phyloP scores from a whole-genome alignment of 2,888 invertebrate genomes.

The Arctia plantaginis region DNA sequence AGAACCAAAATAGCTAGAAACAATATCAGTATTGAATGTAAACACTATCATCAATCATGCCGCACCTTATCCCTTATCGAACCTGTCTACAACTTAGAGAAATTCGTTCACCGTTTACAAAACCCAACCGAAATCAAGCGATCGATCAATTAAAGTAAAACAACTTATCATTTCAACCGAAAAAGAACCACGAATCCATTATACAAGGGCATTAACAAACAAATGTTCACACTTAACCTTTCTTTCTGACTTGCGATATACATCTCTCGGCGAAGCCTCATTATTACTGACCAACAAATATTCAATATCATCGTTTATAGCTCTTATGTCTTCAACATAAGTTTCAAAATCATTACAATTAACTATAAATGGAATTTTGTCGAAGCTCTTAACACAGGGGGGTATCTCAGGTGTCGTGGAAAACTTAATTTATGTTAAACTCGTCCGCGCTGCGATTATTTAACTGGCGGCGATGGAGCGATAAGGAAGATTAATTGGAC shows the following conservation, averaged over 20 bases:
- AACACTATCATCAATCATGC: slow-evolving; percentile 45
- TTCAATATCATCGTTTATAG: slow-evolving; percentile 26
- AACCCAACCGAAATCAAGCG: slow-evolving; percentile 54
- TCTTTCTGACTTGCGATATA: slow-evolving; percentile 79
- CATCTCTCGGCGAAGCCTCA: slow-evolving; percentile 81
- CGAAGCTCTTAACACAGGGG: slow-evolving; percentile 73
- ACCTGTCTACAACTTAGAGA: slow-evolving; percentile 48
- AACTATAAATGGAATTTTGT: slow-evolving; percentile 29
- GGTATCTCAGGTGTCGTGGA: slow-evolving; percentile 83
- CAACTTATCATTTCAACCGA: slow-evolving; percentile 78
- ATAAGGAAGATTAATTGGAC: slow-evolving; percentile 84
- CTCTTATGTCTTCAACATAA: slow-evolving; percentile 38
- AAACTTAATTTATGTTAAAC: slow-evolving; percentile 86
- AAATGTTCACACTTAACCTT: slow-evolving; percentile 86
- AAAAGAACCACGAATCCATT: slow-evolving; percentile 79
- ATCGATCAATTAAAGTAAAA: slow-evolving; percentile 75
- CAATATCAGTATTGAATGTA: slow-evolving; percentile 23
- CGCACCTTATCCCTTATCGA: slow-evolving; percentile 42
- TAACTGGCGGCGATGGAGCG: slow-evolving; percentile 78
- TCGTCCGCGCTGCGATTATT: slow-evolving; percentile 82
- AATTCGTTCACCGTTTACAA: slow-evolving; percentile 55
- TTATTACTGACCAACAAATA: slow-evolving; percentile 69
- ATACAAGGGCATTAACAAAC: slow-evolving; percentile 84
- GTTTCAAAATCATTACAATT: slow-evolving; percentile 47
- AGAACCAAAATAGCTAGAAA: neutral